A percentile compares a stretch with the other conserved stretches of the same genome.
Conservation (phyloP, 2,797 vertebrate species). For the Acanthurus lineatus region DNA sequence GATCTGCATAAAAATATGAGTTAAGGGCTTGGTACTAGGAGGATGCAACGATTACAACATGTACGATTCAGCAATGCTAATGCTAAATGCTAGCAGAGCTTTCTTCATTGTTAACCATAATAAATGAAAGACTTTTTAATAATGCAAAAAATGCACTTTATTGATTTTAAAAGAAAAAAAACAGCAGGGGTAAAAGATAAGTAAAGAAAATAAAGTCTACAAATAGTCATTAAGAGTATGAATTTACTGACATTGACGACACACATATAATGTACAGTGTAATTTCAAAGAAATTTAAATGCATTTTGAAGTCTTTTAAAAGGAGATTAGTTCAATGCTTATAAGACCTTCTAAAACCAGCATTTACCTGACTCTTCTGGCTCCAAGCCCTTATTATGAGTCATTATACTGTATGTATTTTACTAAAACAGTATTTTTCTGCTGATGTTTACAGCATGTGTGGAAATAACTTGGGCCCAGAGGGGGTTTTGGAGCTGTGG, state of each 20-base stretch:
- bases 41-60: background rate
- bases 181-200: too few species aligned
- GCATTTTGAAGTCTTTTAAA: background rate
- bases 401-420: background rate
- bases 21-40: background rate
- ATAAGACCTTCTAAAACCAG: background rate
- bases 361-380: background rate
- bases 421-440: background rate
- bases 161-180: too few species aligned
- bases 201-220: too few species aligned
- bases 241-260: background rate
- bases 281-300: background rate
- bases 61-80: background rate
- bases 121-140: too few species aligned
- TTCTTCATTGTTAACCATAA: too few species aligned
- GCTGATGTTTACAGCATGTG: slow-evolving; percentile 72
- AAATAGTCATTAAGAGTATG: background rate
- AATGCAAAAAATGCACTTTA: too few species aligned
- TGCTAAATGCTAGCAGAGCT: too few species aligned
- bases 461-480: slow-evolving; percentile 81
- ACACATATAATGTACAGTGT: too few species aligned
- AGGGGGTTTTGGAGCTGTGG: slow-evolving; percentile 79
- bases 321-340: background rate
- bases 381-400: background rate
- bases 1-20: background rate